Conservation (phyloP, 2,113 vertebrate species). For the Planiliza haematocheilus region DNA sequence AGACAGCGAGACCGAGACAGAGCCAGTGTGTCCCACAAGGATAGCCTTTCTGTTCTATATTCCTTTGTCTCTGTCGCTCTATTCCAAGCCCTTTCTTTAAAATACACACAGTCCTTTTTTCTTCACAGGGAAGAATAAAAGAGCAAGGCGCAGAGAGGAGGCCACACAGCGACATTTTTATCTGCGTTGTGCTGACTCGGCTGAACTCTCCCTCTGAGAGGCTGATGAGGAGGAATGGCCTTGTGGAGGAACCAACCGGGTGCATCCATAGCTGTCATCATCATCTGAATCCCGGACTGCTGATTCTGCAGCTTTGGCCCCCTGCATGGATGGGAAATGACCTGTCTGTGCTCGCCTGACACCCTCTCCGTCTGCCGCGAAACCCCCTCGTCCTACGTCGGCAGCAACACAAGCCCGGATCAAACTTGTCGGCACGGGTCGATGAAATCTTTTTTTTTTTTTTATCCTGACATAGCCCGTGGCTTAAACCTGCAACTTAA, state of each 20-base stretch:
- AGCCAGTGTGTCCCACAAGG: constrained; percentile 27
- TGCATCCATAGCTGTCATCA: constrained; percentile 80
- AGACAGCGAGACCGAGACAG: constrained; percentile 15
- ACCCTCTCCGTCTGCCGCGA: constrained; percentile 67
- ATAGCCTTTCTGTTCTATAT: constrained; percentile 34
- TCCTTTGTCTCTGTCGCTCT: constrained; percentile 46
- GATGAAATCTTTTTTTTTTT: constrained; percentile 46
- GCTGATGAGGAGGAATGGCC: constrained; percentile 81
- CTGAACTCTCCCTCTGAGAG: constrained; percentile 78
- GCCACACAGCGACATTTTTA: constrained; percentile 74
- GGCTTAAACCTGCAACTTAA: constrained; percentile 21
- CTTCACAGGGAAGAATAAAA: constrained; percentile 46
- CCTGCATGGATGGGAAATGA: constrained; percentile 77
- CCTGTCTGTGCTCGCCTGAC: constrained; percentile 73
- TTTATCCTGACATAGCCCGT: constrained; percentile 18
- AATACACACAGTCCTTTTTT: constrained; percentile 38
- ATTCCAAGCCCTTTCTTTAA: constrained; percentile 18
- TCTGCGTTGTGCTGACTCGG: constrained; percentile 78
- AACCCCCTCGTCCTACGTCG: constrained; percentile 49
- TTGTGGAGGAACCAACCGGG: constrained; percentile 67
- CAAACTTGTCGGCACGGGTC: constrained; percentile 44
- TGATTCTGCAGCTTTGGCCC: constrained; percentile 70
- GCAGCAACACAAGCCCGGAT: constrained; percentile 31
- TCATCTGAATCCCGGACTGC: constrained; percentile 77
- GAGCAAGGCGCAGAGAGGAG: constrained; percentile 54